Conservation (phyloP, 2,113 vertebrate species). For the Scalopus aquaticus region DNA sequence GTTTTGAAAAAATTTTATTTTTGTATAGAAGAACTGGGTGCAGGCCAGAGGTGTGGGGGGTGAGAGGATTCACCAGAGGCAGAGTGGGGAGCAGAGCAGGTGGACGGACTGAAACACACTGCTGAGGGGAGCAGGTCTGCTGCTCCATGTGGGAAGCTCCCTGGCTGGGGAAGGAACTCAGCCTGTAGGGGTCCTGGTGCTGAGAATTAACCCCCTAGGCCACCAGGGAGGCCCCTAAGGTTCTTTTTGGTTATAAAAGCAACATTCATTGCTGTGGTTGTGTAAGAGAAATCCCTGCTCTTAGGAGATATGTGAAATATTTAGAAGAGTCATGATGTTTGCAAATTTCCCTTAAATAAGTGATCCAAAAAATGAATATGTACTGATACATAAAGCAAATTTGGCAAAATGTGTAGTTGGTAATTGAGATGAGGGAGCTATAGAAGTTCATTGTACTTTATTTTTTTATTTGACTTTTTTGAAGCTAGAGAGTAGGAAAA, state of each 20-base stretch:
- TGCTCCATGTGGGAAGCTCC: too few species aligned
- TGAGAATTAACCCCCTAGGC: too few species aligned
- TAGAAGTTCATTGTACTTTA: not conserved
- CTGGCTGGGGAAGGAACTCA: not conserved
- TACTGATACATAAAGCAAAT: not conserved
- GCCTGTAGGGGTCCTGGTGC: too few species aligned
- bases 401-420: not conserved
- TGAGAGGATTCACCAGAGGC: too few species aligned
- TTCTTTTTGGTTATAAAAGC: not conserved
- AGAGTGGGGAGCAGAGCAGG: too few species aligned
- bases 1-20: too few species aligned
- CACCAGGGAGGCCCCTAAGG: too few species aligned
- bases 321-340: not conserved
- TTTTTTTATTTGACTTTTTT: not conserved
- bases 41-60: too few species aligned
- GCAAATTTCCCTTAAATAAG: not conserved
- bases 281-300: not conserved
- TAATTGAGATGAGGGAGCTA: not conserved
- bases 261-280: not conserved
- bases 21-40: too few species aligned
- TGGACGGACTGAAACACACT: too few species aligned
- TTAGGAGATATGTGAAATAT: not conserved
- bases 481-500: not conserved
- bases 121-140: too few species aligned
- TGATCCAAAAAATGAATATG: not conserved